Evolutionary conservation across 1,140 invertebrate genomes (phyloP).

Genomic region (Formica selysi): DNA sequence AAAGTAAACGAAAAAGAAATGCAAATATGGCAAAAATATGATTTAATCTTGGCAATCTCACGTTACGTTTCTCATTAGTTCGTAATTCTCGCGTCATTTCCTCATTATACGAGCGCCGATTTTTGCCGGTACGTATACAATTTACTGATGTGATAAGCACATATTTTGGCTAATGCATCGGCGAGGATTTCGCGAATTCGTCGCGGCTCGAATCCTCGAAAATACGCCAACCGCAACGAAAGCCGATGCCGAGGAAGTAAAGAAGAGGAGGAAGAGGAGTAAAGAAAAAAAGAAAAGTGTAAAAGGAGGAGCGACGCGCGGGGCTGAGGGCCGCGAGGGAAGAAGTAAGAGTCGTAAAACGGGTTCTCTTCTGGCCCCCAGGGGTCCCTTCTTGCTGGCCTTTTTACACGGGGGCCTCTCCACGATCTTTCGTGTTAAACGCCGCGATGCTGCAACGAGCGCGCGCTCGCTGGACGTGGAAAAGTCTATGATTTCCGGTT

Average conservation of each 20-base stretch:
- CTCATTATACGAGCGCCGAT: slow-evolving; percentile 12
- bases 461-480: slow-evolving; percentile 11
- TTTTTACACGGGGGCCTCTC: slow-evolving; percentile 53
- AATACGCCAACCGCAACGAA: slow-evolving; percentile 28
- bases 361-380: slow-evolving; percentile 69
- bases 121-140: slow-evolving; percentile 13
- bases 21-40: not conserved
- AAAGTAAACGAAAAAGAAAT: not conserved
- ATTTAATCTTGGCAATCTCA: slow-evolving; percentile 17
- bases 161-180: slow-evolving; percentile 7
- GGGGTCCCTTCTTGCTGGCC: slow-evolving; percentile 61
- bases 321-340: slow-evolving; percentile 58
- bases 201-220: slow-evolving; percentile 30
- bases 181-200: slow-evolving; percentile 40
- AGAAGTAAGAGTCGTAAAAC: slow-evolving; percentile 72
- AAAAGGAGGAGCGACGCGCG: slow-evolving; percentile 16
- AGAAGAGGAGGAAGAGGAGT: slow-evolving; percentile 12
- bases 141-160: slow-evolving; percentile 13
- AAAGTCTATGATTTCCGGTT: slow-evolving; percentile 50
- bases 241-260: slow-evolving; percentile 30
- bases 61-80: not conserved
- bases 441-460: slow-evolving; percentile 30
- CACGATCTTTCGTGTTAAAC: slow-evolving; percentile 58
- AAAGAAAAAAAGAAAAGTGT: not conserved
- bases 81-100: not conserved